These are phyloP conservation scores for Phycodurus eques DNA, from an alignment of 2,113 vertebrate genomes.

Conservation along the genomic window DNA sequence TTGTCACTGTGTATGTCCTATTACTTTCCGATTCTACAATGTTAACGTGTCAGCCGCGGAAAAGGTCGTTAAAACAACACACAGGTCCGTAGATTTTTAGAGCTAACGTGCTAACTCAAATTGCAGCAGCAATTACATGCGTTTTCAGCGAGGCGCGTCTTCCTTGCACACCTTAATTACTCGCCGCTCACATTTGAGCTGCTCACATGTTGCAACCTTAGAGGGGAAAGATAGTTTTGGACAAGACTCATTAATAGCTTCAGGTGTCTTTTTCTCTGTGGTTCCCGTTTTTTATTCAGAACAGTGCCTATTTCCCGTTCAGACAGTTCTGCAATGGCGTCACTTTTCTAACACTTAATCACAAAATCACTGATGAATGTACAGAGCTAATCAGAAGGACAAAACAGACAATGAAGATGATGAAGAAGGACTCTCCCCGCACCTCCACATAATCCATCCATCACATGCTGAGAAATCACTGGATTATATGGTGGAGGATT, in stretches of 20 bases:
- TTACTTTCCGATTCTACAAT: no score
- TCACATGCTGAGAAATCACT: conserved; percentile 39
- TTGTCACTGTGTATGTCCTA: no score
- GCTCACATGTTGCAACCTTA: no score
- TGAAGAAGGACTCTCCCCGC: background rate
- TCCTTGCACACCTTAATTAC: conserved; percentile 8
- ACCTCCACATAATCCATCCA: conserved; percentile 34
- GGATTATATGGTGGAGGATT: conserved; percentile 24
- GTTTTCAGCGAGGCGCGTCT: background rate
- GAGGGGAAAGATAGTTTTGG: no score
- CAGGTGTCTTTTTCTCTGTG: no score
- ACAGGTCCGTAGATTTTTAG: background rate
- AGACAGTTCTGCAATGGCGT: no score
- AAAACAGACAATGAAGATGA: conserved; percentile 8
- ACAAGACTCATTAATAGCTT: conserved; percentile 35
- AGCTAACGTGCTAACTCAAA: background rate
- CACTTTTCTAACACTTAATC: background rate
- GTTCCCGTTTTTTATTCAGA: no score
- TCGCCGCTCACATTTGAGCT: background rate
- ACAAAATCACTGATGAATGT: background rate
- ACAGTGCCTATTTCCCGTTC: background rate
- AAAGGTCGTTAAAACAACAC: no score
- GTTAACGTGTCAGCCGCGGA: no score
- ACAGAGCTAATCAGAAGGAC: background rate
- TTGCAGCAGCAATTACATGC: background rate